phyloP scores from a whole-genome alignment of 2,888 invertebrate genomes.

The Troides oblongomaculatus region DNA sequence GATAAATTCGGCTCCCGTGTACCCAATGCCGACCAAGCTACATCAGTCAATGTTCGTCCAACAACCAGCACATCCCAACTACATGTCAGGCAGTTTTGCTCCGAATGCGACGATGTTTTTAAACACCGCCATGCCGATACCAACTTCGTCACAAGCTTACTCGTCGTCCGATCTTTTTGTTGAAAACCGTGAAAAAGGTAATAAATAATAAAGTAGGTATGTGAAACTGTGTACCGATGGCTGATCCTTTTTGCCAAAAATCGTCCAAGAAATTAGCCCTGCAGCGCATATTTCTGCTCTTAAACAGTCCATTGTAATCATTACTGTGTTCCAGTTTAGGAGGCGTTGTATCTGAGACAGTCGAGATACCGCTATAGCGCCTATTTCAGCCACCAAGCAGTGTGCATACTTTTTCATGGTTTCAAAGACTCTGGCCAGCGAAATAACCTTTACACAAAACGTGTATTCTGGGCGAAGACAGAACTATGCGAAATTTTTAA shows the following conservation, averaged over 20 bases:
- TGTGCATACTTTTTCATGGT: too few relatives aligned
- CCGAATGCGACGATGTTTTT: constrained; percentile 32
- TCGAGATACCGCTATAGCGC: too few relatives aligned
- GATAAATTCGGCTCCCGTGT: neutral
- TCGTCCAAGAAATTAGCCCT: too few relatives aligned
- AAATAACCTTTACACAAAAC: too few relatives aligned
- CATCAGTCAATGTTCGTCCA: constrained; percentile 14
- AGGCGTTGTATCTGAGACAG: too few relatives aligned
- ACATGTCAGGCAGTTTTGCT: neutral
- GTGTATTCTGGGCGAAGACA: too few relatives aligned
- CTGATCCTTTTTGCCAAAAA: neutral
- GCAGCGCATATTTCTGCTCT: too few relatives aligned
- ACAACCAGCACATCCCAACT: neutral
- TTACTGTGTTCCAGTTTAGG: too few relatives aligned
- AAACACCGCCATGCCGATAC: constrained; percentile 30
- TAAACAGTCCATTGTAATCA: too few relatives aligned
- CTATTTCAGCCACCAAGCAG: too few relatives aligned
- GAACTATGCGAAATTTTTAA: too few relatives aligned
- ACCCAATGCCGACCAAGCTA: neutral
- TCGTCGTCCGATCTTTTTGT: constrained; percentile 57
- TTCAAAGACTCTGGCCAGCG: too few relatives aligned
- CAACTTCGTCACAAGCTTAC: constrained; percentile 39
- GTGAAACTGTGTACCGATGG: neutral
- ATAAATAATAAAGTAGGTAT: constrained; percentile 11
- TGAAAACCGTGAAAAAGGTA: constrained; percentile 28